Base-by-base conservation (phyloP, 1,140 invertebrate species). In the Drosophila nigromelanica region DNA sequence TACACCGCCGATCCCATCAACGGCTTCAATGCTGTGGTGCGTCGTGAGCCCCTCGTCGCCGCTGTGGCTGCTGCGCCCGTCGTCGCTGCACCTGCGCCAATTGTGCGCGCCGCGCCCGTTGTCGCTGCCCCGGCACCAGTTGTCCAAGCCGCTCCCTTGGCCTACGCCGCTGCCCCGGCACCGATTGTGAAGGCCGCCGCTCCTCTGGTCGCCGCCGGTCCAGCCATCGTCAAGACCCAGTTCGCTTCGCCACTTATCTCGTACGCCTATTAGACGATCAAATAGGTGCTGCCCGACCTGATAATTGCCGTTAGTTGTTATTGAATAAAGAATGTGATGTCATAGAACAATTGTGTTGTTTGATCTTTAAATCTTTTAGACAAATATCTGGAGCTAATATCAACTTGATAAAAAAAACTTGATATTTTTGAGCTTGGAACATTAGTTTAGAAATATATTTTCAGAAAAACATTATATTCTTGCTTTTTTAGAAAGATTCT, bases 11-110 rank as follows among this genome's bases (percentile, higher is more conserved):
- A 92, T 58, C 80, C 91, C 47, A 85, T 92, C 59, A 93, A 92
- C 47, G 92, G 93, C 60, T 93, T 92, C 78, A 92, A 92, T 64
- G 92, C 92, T 51, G 91, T 92, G 8, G 92, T 92, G 6, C 90
- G 83, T n/a, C 86, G 91, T 59, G 81, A 91, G 59, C 90, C 90
- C n/a, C 68, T 90, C 43, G 90, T 80, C 10, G 89, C 86, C 69
- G 92, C 91, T 59, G 89, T 85, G 8, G 89, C 89, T 7, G 76
- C 81, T 50, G 87, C 89, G 12, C 67, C 89, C 18, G 76, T 89
- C 14, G 82, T 74, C 21, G 79, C 79, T 48, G 80, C 70, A 14
- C 79, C 80, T 15, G 82, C 80, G 10, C 73, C 73, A n/a, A n/a
- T 76, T 35, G 73, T 68, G 6, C 48, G 24, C 12, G 63, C 63